These are phyloP conservation scores for Polypedilum vanderplanki DNA, from an alignment of 1,140 invertebrate genomes.

Conservation along the genomic window DNA sequence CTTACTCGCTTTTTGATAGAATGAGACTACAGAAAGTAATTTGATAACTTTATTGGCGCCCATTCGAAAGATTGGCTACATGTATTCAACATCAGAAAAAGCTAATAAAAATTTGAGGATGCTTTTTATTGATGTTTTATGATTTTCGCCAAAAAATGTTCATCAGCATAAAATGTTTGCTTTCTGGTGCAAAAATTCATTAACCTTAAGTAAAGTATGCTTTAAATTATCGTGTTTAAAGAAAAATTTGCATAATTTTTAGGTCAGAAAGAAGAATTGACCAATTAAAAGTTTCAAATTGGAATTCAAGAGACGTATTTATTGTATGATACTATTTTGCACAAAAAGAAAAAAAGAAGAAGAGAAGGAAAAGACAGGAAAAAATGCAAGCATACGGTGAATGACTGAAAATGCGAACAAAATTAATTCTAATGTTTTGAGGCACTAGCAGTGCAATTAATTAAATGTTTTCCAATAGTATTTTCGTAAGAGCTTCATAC, in stretches of 20 bases:
- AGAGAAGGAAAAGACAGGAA: too few relatives aligned
- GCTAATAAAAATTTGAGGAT: too few relatives aligned
- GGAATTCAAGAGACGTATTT: background rate
- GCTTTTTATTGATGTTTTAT: background rate
- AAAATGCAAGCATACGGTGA: background rate
- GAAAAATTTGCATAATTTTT: conserved; percentile 15
- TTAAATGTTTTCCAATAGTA: background rate
- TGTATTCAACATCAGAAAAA: too few relatives aligned
- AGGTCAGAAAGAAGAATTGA: background rate
- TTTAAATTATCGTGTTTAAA: background rate
- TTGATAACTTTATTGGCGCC: background rate
- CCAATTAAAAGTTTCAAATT: conserved; percentile 16
- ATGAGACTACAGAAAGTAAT: background rate
- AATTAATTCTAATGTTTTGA: background rate
- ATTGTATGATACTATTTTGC: background rate
- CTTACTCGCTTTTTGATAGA: background rate
- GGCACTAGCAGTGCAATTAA: background rate
- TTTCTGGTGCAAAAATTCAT: background rate
- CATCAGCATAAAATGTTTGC: background rate
- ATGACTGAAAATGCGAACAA: background rate
- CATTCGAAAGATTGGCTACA: too few relatives aligned
- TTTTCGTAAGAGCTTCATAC: too few relatives aligned
- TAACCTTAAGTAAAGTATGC: conserved; percentile 1
- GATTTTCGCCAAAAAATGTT: background rate
- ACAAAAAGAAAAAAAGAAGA: background rate